Percentiles rank a stretch among this genome's conserved stretches.
These are phyloP conservation scores for Siniperca undulata DNA, from an alignment of 2,797 vertebrate genomes.

Conservation along the genomic window DNA sequence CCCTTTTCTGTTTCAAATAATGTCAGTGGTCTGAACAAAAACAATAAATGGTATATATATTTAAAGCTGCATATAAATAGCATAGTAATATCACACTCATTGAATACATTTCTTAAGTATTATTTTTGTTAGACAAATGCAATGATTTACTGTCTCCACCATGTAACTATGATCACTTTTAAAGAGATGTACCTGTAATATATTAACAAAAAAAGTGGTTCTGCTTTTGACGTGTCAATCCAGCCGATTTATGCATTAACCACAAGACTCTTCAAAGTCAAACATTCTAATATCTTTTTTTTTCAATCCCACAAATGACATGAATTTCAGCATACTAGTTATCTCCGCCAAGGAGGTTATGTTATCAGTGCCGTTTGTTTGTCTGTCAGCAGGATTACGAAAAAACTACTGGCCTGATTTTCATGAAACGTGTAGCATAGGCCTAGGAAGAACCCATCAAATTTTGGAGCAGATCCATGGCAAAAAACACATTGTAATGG, in stretches of 20 bases:
- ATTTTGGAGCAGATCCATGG: too few relatives aligned
- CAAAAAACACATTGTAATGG: too few relatives aligned
- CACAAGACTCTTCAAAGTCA: not conserved
- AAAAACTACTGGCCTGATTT: too few relatives aligned
- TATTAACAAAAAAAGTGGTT: not conserved
- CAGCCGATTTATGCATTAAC: not conserved
- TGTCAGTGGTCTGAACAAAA: not conserved
- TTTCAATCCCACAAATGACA: not conserved
- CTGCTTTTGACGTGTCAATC: conserved; percentile 4
- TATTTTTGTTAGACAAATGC: not conserved
- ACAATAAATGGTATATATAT: not conserved
- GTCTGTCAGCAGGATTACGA: too few relatives aligned
- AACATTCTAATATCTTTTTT: not conserved
- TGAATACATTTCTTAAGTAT: not conserved
- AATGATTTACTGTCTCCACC: not conserved
- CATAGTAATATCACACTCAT: not conserved
- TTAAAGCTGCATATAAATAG: not conserved
- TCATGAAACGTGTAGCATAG: too few relatives aligned
- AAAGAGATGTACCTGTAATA: not conserved
- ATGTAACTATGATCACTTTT: not conserved
- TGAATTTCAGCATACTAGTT: not conserved
- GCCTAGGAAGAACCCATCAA: too few relatives aligned
- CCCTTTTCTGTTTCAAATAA: not conserved
- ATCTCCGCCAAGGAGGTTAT: too few relatives aligned
- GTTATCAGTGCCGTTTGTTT: too few relatives aligned